Evolutionary conservation across 2,888 invertebrate genomes (phyloP).

Genomic region (Acronicta aceris): DNA sequence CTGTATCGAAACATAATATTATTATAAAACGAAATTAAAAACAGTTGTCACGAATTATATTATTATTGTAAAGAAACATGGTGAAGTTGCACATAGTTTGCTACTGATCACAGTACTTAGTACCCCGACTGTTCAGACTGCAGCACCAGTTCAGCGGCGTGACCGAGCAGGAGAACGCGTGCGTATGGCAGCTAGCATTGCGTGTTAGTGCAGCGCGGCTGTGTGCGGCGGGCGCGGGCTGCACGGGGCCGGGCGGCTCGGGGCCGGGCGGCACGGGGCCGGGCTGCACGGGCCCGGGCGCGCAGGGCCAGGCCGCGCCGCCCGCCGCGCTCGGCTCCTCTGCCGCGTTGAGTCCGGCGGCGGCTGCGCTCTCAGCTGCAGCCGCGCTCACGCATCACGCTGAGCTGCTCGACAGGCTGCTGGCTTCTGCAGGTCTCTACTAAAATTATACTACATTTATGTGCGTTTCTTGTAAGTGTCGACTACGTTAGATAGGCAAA

Average conservation of each 20-base stretch:
- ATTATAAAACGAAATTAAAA: too few relatives aligned
- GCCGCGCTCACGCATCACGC: slow-evolving; percentile 81
- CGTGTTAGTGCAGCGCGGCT: slow-evolving; percentile 95
- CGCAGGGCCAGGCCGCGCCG: slow-evolving; percentile 79
- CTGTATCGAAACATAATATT: too few relatives aligned
- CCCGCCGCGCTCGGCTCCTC: slow-evolving; percentile 76
- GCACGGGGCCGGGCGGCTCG: slow-evolving; percentile 75
- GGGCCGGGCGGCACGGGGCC: too few relatives aligned
- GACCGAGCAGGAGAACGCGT: slow-evolving; percentile 92
- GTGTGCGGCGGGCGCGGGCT: slow-evolving; percentile 86
- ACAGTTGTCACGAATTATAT: too few relatives aligned
- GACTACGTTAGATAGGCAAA: too few relatives aligned
- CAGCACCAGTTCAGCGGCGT: slow-evolving; percentile 96
- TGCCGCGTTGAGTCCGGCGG: neutral
- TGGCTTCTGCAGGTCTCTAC: slow-evolving; percentile 77
- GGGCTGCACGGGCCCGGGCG: slow-evolving; percentile 88
- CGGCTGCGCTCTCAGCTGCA: slow-evolving; percentile 91
- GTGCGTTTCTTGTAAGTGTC: too few relatives aligned
- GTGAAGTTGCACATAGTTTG: too few relatives aligned
- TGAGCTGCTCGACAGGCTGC: slow-evolving; percentile 76
- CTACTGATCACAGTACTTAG: too few relatives aligned
- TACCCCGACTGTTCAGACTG: slow-evolving; percentile 81
- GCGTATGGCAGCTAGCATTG: slow-evolving; percentile 92
- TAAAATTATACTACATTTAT: neutral
- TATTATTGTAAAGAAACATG: too few relatives aligned